These are phyloP conservation scores for Ooceraea biroi DNA, from an alignment of 1,140 invertebrate genomes.

Conservation along the genomic window DNA sequence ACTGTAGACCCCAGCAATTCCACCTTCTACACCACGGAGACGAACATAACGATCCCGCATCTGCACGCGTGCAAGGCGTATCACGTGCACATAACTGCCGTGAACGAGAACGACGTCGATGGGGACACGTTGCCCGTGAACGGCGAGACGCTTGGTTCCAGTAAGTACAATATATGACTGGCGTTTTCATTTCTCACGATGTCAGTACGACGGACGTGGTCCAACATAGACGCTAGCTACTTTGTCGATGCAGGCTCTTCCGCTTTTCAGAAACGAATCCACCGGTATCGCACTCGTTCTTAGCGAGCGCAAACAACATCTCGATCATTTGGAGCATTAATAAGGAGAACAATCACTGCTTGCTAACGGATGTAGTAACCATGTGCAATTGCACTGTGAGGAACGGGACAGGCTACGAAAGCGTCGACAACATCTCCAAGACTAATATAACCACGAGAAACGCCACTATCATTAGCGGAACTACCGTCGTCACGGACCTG, in stretches of 20 bases:
- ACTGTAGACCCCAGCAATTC: constrained; percentile 38
- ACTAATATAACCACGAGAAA: background rate
- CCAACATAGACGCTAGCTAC: background rate
- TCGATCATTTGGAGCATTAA: constrained; percentile 72
- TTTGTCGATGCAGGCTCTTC: constrained; percentile 11
- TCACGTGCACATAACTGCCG: constrained; percentile 66
- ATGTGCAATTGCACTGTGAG: constrained; percentile 67
- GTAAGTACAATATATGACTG: constrained; percentile 41
- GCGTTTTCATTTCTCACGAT: no score
- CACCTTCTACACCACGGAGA: constrained; percentile 35
- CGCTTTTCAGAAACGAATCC: constrained; percentile 57
- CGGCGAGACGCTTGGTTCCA: constrained; percentile 48
- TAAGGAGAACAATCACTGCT: constrained; percentile 73
- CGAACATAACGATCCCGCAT: constrained; percentile 55
- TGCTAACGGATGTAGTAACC: constrained; percentile 48
- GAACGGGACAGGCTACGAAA: constrained; percentile 69
- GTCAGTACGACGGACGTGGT: background rate
- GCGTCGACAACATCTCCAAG: background rate
- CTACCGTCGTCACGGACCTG: constrained; percentile 62
- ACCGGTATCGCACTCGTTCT: constrained; percentile 28
- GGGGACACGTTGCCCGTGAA: constrained; percentile 16
- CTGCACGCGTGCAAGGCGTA: constrained; percentile 75
- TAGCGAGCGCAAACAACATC: constrained; percentile 18
- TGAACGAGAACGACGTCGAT: constrained; percentile 60
- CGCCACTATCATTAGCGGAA: constrained; percentile 9